Evolutionary conservation across 2,113 vertebrate genomes (phyloP).

Genomic region (Clarias macrocephalus): DNA sequence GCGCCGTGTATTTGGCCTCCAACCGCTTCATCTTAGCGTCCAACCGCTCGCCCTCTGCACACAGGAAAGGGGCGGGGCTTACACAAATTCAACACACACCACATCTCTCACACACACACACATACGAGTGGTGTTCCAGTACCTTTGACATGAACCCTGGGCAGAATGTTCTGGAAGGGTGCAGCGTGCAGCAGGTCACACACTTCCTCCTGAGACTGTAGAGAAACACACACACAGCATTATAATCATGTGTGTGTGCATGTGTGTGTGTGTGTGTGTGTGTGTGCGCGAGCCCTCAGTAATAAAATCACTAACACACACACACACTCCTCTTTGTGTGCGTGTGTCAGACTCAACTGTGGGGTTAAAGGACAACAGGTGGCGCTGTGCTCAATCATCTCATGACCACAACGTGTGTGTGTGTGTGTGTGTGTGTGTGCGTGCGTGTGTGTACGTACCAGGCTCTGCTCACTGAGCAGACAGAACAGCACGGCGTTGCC

Average conservation of each 20-base stretch:
- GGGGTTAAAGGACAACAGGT: not conserved
- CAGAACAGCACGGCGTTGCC: slow-evolving; percentile 87
- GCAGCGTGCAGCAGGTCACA: slow-evolving; percentile 86
- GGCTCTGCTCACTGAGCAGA: slow-evolving; percentile 85
- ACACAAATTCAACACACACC: not conserved
- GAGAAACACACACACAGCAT: slow-evolving; percentile 29
- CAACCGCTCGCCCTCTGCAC: slow-evolving; percentile 83
- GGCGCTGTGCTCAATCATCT: not conserved
- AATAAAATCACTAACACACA: not conserved
- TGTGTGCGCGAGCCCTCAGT: not conserved
- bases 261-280: too few species aligned
- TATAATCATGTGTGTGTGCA: too few species aligned
- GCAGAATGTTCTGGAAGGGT: slow-evolving; percentile 87
- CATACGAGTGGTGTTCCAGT: not conserved
- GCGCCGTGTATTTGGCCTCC: slow-evolving; percentile 82
- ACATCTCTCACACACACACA: not conserved
- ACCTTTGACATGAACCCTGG: slow-evolving; percentile 88
- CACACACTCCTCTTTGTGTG: not conserved
- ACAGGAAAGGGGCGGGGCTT: not conserved
- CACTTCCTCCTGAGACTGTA: slow-evolving; percentile 84
- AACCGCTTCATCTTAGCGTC: slow-evolving; percentile 90
- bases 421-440: not conserved
- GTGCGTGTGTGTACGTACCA: slow-evolving; percentile 70
- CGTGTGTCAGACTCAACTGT: not conserved
- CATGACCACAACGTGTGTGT: not conserved